These are phyloP conservation scores for Tautogolabrus adspersus DNA, from an alignment of 2,113 vertebrate species.

Conservation along the genomic window DNA sequence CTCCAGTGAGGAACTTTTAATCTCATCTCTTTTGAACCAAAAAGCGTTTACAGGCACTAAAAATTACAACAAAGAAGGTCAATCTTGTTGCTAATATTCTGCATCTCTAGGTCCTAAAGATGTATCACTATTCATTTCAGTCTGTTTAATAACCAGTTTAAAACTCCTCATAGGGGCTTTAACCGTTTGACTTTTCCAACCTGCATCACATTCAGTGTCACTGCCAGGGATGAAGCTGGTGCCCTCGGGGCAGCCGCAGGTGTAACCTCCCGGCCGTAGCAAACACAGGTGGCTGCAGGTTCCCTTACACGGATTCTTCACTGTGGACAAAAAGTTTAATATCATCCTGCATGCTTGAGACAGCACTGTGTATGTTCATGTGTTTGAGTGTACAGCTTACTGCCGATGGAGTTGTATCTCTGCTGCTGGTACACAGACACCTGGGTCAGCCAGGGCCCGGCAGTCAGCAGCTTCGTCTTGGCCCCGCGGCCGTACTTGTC, in stretches of 20 bases:
- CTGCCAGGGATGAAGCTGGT: slow-evolving; percentile 71
- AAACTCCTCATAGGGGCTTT: no score
- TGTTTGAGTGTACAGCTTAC: slow-evolving; percentile 54
- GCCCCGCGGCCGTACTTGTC: slow-evolving; percentile 77
- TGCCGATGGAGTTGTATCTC: slow-evolving; percentile 75
- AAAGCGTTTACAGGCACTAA: no score
- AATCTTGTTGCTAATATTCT: no score
- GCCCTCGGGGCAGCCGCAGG: slow-evolving; percentile 81
- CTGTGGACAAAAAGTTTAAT: slow-evolving; percentile 45
- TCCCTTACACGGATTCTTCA: slow-evolving; percentile 80
- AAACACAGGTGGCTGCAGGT: slow-evolving; percentile 81
- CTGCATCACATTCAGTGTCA: slow-evolving; percentile 76
- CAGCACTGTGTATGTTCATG: no score
- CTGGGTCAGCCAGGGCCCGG: slow-evolving; percentile 81
- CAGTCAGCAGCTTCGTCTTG: slow-evolving; percentile 77
- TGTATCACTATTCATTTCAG: no score
- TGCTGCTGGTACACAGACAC: slow-evolving; percentile 81
- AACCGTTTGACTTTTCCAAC: slow-evolving; percentile 35
- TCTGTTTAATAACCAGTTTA: no score
- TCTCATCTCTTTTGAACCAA: no score
- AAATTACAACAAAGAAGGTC: no score
- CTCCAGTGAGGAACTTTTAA: no score
- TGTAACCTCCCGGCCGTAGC: slow-evolving; percentile 77
- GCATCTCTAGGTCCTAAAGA: no score
- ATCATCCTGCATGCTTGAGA: neutral